These are phyloP conservation scores for pig (Sus scrofa) DNA, from an alignment of 2,113 vertebrate genomes.

Conservation along the genomic window T2T-Sscrofa CM000824.6:178527501-178528000, in stretches of 20 bases:
- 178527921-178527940: too few relatives aligned
- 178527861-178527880: too few relatives aligned
- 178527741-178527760: constrained; percentile 50
- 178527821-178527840: too few relatives aligned
- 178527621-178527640: neutral
- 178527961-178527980: too few relatives aligned
- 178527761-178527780: neutral
- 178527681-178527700: neutral
- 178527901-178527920: too few relatives aligned
- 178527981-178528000: too few relatives aligned
- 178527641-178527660: neutral
- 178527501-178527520: neutral
- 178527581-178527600: neutral
- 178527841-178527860: too few relatives aligned
- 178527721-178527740: neutral
- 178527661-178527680: neutral
- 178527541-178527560: neutral
- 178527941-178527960: too few relatives aligned
- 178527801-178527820: rapidly evolving
- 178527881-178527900: too few relatives aligned
- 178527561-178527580: neutral
- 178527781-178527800: neutral
- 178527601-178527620: neutral
- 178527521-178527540: neutral
- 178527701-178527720: neutral